Evolutionary conservation across 2,113 vertebrate genomes (phyloP), one percentile per base, ranked within the genome.

Genomic region (Anhinga anhinga): DNA sequence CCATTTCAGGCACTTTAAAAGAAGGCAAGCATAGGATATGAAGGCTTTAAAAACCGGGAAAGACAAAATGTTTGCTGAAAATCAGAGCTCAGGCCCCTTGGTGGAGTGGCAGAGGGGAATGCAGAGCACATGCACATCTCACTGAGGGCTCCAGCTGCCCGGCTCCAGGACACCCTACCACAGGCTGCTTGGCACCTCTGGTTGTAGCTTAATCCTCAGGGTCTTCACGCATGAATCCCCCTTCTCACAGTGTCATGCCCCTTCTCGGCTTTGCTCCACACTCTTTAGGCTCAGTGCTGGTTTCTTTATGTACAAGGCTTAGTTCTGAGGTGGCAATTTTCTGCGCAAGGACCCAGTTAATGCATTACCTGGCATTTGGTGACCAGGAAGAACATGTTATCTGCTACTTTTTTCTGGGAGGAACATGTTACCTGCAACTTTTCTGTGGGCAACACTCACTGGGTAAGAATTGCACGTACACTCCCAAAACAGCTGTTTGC

Each of bases 141-240:
- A 0, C 38, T 44, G 36, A 0, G 13, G 73, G 50, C 36, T 78
- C 49, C 5, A 1, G n/a, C 15, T 82, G 55, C 63, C 53, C 0
- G 0, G 26, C 55, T 82, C 42, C 2, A 4, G n/a, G 26, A 50
- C 10, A 2, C 16, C 47, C 38, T 26, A 23, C 19, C 0, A 1
- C 32, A 66, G 56, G 27, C 38, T 62, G 42, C 65, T 71, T 7
- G 0, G 50, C 55, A 58, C 45, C 38, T 42, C 62, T 8, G 9
- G 19, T 1, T 44, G 14, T 23, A 76, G 47, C 36, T 69, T 61
- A 32, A 56, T 69, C 22, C 32, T 74, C 42, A 29, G 10, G n/a
- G 13, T 42, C 47, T 71, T 47, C 62, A 29, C 1, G 3, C 29
- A 6, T 17, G 19, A 72, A 42, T 55, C 7, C 17, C 12, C 15